Percentiles rank a stretch among this genome's conserved stretches.
These are phyloP conservation scores for Scrobipalpa atriplicella DNA, from an alignment of 2,888 invertebrate genomes.

Conservation along the genomic window DNA sequence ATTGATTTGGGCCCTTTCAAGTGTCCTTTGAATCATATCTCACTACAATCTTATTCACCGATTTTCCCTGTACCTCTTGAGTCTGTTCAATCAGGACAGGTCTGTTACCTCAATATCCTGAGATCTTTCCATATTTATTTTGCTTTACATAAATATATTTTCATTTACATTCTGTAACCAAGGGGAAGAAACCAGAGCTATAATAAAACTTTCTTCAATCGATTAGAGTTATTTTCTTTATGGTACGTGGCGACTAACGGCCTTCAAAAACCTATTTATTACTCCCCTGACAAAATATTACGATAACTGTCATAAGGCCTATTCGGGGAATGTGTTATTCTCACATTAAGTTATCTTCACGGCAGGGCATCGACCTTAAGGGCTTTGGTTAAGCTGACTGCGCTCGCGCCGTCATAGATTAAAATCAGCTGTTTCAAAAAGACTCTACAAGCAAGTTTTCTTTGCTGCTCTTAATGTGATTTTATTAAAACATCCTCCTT, in stretches of 20 bases:
- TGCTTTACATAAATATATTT: neutral
- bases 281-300: slow-evolving; percentile 52
- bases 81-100: neutral
- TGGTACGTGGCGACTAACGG: slow-evolving; percentile 24
- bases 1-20: slow-evolving; percentile 11
- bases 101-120: neutral
- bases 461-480: neutral
- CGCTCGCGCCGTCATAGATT: slow-evolving; percentile 45
- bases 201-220: slow-evolving; percentile 18
- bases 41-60: slow-evolving; percentile 2
- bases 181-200: neutral
- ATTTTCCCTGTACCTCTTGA: slow-evolving; percentile 6
- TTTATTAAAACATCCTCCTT: neutral
- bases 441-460: neutral
- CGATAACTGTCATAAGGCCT: slow-evolving; percentile 53
- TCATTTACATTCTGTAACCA: neutral
- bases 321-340: slow-evolving; percentile 56
- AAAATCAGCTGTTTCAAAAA: slow-evolving; percentile 15
- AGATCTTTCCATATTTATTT: neutral
- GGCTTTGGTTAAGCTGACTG: slow-evolving; percentile 50
- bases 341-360: slow-evolving; percentile 61
- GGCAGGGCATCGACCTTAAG: slow-evolving; percentile 58
- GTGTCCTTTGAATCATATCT: slow-evolving; percentile 11
- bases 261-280: slow-evolving; percentile 40
- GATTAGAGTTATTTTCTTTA: slow-evolving; percentile 20